phyloP scores from a whole-genome alignment of 1,140 invertebrate species.

The fruit fly (Drosophila melanogaster) region DNA sequence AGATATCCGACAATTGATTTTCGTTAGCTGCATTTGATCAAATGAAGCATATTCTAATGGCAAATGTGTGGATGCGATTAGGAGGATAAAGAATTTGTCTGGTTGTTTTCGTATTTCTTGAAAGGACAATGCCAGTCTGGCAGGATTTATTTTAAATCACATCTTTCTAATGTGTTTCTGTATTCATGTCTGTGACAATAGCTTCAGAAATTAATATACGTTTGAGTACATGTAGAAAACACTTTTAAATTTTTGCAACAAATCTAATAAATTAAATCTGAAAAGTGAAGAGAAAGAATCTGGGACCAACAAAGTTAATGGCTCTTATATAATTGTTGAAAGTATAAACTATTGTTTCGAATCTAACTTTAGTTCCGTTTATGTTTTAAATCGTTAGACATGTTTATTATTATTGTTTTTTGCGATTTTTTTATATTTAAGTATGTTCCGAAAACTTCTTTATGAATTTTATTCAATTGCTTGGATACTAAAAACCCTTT shows the following conservation, averaged over 20 bases:
- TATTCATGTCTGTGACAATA: background rate
- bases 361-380: background rate
- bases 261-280: too few species aligned
- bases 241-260: background rate
- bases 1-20: constrained; percentile 20
- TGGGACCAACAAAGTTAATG: too few species aligned
- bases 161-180: accelerated
- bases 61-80: constrained; percentile 32
- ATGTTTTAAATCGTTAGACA: background rate
- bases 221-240: background rate
- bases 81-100: background rate
- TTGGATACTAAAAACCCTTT: constrained; percentile 2
- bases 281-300: too few species aligned
- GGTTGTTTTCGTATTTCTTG: background rate
- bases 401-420: background rate
- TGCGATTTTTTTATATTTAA: background rate
- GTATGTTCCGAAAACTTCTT: background rate
- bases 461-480: background rate
- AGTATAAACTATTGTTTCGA: background rate
- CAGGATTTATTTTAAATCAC: background rate
- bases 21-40: constrained; percentile 10
- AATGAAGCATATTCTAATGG: constrained; percentile 22
- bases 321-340: too few species aligned
- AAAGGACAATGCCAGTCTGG: background rate
- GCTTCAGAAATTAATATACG: background rate